Base-by-base conservation (phyloP, 2,797 vertebrate species). In the Bradypodion pumilum region DNA sequence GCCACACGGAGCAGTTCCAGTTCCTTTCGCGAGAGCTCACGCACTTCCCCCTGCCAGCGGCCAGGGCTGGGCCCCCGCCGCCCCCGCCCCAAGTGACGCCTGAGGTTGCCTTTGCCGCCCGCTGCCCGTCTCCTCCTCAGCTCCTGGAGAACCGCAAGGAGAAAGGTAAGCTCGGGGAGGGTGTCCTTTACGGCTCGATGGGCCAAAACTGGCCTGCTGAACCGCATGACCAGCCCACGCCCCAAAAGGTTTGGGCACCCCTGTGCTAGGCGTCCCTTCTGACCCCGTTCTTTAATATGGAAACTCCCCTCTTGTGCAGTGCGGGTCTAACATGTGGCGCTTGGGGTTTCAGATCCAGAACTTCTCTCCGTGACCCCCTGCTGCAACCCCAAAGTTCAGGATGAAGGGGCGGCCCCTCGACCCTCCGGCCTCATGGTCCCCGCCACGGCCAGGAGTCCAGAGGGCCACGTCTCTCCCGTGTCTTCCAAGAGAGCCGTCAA, bases 1-100 rank as follows among this genome's bases (percentile, higher is more conserved):
- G 94, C 92, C 98, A 99, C 90, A 98, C 97, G 0, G 97, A 99
- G 88, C 98, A 98, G 95, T 99, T 99, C 86, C 96, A 97, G 91
- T 92, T 98, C 90, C 95, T 99, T 91, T 97, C 97, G 1, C 97
- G 97, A 83, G 99, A 99, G 89, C 94, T 99, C 95, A 96, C 97
- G 83, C 97, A 97, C 88, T 99, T 99, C 92, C 97, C 97, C 23
- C 95, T 97, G 89, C 98, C 98, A 87, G 96, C 98, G 3, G 97
- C 97, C 0, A 98, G 97, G 92, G 96, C 97, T 10, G 97, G 98
- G 90, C 95, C 98, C 82, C 97, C 97, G 35, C 93, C 46, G 0
- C 16, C 37, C 94, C 60, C 32, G 35, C 95, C 52, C 95, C 94
- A 95, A 86, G 95, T 93, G 85, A 93, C 90, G 59, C 91, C 94